phyloP scores from a whole-genome alignment of 1,140 invertebrate species.

The Zaprionus davidi region DNA sequence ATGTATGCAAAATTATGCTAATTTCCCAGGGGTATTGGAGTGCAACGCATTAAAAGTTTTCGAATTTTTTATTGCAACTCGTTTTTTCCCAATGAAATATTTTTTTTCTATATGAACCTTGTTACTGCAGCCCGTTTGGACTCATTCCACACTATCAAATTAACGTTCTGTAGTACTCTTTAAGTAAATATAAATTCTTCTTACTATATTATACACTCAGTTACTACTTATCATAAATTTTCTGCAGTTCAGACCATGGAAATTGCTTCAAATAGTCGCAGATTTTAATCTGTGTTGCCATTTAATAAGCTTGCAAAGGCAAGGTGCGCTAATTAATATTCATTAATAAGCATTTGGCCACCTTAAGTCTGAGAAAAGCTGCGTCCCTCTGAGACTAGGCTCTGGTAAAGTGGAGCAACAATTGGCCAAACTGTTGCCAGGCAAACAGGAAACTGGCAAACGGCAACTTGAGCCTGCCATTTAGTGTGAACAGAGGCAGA shows the following conservation, averaged over 20 bases:
- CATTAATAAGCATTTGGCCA: slow-evolving; percentile 42
- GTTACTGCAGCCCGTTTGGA: not conserved
- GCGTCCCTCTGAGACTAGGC: not conserved
- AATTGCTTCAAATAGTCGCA: not conserved
- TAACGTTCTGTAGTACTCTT: not conserved
- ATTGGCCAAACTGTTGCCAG: slow-evolving; percentile 27
- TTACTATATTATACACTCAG: not conserved
- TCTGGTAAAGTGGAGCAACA: slow-evolving; percentile 47
- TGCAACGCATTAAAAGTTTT: slow-evolving; percentile 68
- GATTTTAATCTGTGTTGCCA: slow-evolving; percentile 14
- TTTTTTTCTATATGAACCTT: not conserved
- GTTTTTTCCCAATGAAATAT: slow-evolving; percentile 3
- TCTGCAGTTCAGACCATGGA: not conserved
- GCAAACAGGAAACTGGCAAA: slow-evolving; percentile 1
- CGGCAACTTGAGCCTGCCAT: slow-evolving; percentile 33
- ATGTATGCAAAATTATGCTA: slow-evolving; percentile 73
- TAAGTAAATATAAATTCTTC: not conserved
- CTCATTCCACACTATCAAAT: not conserved
- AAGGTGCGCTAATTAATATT: slow-evolving; percentile 42
- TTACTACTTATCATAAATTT: not conserved
- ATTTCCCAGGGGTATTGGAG: slow-evolving; percentile 72
- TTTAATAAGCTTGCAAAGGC: not conserved
- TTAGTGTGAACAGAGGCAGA: slow-evolving; percentile 8
- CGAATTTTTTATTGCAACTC: slow-evolving; percentile 60
- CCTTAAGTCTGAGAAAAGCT: slow-evolving; percentile 7